phyloP scores from a whole-genome alignment of 2,797 vertebrate species.

The Lophius americanus region DNA sequence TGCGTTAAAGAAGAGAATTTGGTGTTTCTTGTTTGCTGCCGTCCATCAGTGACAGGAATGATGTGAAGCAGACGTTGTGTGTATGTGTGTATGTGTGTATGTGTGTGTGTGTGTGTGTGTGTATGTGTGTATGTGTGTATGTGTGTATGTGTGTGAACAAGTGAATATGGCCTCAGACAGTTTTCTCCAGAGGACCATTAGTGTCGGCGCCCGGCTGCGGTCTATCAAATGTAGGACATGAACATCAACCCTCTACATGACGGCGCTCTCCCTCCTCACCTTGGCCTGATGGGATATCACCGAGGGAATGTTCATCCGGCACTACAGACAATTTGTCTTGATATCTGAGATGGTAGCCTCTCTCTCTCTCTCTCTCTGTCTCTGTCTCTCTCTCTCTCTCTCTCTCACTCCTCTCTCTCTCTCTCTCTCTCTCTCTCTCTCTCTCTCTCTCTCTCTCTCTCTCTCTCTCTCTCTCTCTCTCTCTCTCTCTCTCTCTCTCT shows the following conservation, averaged over 20 bases:
- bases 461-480: conserved; percentile 31
- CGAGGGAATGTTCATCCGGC: conserved; percentile 50
- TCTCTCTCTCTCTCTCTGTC: conserved; percentile 23
- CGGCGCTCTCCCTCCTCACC: conserved; percentile 38
- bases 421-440: conserved; percentile 10
- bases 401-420: conserved; percentile 12
- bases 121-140: not conserved
- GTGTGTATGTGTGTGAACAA: conserved; percentile 16
- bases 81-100: too few species aligned
- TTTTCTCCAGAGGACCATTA: conserved; percentile 63
- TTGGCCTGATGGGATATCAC: conserved; percentile 61
- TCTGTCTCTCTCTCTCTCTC: conserved; percentile 20
- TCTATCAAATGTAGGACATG: conserved; percentile 61
- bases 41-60: too few species aligned
- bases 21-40: too few species aligned
- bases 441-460: conserved; percentile 26
- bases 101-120: not conserved
- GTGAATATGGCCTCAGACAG: conserved; percentile 49
- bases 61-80: too few species aligned
- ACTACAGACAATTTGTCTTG: conserved; percentile 65
- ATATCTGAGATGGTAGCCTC: conserved; percentile 38
- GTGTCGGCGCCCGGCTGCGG: conserved; percentile 46
- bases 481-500: too few species aligned
- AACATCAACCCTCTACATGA: conserved; percentile 30
- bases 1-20: too few species aligned